Evolutionary conservation across 2,797 vertebrate species (phyloP).

Genomic region (Amphiprion clarkii): DNA sequence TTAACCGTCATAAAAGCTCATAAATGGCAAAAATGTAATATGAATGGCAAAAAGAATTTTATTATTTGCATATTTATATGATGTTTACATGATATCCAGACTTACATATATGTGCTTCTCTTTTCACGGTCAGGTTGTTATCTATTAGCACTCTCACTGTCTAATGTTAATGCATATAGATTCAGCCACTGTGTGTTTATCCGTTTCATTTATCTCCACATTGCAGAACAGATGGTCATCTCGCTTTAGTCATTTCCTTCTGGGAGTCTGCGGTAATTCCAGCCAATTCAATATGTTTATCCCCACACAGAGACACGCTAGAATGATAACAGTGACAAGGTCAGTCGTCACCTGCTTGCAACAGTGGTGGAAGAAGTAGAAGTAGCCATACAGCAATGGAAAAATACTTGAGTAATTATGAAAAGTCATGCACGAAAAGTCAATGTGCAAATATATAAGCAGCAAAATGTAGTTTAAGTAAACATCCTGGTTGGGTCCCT

Average conservation of each 20-base stretch:
- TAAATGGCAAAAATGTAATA: not conserved
- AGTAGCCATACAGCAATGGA: no score
- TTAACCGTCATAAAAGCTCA: not conserved
- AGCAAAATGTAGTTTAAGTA: no score
- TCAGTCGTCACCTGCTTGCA: conserved; percentile 37
- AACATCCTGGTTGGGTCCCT: no score
- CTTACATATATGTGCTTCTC: not conserved
- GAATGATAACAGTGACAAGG: conserved; percentile 38
- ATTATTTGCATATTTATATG: conserved; percentile 26
- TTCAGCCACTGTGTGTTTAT: conserved; percentile 48
- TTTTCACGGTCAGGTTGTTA: conserved; percentile 23
- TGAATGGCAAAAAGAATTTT: not conserved
- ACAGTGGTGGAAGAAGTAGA: no score
- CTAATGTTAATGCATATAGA: conserved; percentile 57
- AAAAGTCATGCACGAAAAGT: no score
- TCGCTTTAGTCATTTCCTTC: conserved; percentile 56
- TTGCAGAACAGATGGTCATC: conserved; percentile 70
- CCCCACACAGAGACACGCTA: conserved; percentile 28
- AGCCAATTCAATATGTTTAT: conserved; percentile 57
- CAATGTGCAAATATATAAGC: no score
- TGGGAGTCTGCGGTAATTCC: conserved; percentile 56
- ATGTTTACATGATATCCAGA: conserved; percentile 20
- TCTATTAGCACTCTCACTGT: conserved; percentile 30
- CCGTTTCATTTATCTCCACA: conserved; percentile 58
- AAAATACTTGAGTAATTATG: no score